Percentiles rank a stretch among this genome's conserved stretches.
Conservation (phyloP, 2,113 vertebrate genomes). For the Dipodomys stephensi region DNA sequence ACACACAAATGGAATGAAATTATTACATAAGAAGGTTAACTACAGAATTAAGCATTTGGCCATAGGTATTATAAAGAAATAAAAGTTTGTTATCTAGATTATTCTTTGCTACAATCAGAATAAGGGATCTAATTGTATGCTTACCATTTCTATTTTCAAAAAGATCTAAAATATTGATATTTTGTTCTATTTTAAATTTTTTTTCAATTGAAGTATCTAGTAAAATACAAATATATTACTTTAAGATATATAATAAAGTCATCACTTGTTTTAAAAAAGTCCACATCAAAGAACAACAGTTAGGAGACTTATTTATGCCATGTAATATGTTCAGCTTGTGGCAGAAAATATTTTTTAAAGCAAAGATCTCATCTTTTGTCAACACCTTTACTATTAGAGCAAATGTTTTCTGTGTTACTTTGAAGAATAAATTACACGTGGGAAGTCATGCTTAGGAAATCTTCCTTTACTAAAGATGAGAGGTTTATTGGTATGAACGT, state of each 20-base stretch:
- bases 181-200: background rate
- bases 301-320: background rate
- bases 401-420: background rate
- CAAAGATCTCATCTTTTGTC: background rate
- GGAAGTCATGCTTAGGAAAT: background rate
- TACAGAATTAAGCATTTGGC: background rate
- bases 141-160: background rate
- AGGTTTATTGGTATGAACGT: background rate
- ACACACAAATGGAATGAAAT: background rate
- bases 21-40: background rate
- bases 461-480: background rate
- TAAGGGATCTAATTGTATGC: background rate
- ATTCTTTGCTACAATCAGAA: background rate
- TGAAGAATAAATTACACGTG: background rate
- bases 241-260: slow-evolving; percentile 2
- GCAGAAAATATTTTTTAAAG: background rate
- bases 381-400: background rate
- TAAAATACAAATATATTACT: slow-evolving; percentile 4
- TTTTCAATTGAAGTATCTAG: slow-evolving; percentile 15
- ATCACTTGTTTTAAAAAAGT: background rate
- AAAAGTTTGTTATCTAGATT: background rate
- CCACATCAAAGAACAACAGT: background rate
- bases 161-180: background rate
- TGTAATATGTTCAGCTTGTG: background rate
- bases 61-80: background rate